These are phyloP conservation scores for Neuroterus valhalla DNA, from an alignment of 1,140 invertebrate genomes.

Conservation along the genomic window DNA sequence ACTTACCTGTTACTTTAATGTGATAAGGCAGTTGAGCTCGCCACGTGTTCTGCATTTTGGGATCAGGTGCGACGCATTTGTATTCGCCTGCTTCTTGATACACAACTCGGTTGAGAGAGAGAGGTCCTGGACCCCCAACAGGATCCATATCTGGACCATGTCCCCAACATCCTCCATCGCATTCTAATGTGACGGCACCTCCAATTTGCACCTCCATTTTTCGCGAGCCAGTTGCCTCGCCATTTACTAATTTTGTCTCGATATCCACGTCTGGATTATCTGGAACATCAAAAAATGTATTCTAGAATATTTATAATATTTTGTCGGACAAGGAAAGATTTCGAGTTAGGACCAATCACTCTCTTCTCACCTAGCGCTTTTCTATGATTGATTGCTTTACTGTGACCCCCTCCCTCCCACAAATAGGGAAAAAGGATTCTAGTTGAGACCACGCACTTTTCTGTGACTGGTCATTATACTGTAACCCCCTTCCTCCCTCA, in stretches of 20 bases:
- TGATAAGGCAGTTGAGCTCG: conserved; percentile 74
- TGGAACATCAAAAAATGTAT: conserved; percentile 64
- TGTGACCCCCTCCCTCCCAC: too few relatives aligned
- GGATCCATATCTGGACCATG: conserved; percentile 79
- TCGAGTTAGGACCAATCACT: too few relatives aligned
- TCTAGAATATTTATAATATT: neutral
- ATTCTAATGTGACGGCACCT: conserved; percentile 88
- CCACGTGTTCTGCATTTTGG: conserved; percentile 75
- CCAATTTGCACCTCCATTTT: conserved; percentile 88
- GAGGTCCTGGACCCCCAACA: conserved; percentile 76
- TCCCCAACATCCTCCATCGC: conserved; percentile 81
- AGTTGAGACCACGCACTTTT: too few relatives aligned
- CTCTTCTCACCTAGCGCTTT: too few relatives aligned
- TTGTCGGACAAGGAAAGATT: too few relatives aligned
- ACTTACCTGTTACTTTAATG: conserved; percentile 77
- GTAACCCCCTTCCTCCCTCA: too few relatives aligned
- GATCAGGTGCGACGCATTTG: conserved; percentile 81
- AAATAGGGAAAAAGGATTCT: too few relatives aligned
- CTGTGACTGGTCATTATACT: too few relatives aligned
- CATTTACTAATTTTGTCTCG: conserved; percentile 70
- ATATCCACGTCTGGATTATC: conserved; percentile 78
- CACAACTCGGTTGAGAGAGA: conserved; percentile 81
- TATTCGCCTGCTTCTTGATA: conserved; percentile 87
- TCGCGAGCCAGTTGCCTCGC: conserved; percentile 75
- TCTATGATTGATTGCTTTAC: too few relatives aligned